Conservation (phyloP, 2,797 vertebrate species). For the Pristis pectinata region DNA sequence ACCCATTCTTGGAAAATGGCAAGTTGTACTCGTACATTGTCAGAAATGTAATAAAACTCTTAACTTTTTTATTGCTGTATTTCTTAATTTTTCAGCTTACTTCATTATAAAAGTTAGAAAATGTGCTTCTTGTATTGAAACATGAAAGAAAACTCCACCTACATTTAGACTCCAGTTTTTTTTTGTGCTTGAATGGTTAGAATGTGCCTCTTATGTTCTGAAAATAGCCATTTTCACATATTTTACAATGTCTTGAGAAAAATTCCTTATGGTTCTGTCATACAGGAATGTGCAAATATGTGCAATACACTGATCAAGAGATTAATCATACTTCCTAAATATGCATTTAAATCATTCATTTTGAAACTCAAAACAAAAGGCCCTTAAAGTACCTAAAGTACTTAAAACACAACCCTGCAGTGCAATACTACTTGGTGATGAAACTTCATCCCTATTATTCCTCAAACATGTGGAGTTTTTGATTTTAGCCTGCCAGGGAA, state of each 20-base stretch:
- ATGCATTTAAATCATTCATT: not conserved
- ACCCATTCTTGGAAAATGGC: not conserved
- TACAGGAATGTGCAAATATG: no score
- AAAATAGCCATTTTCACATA: not conserved
- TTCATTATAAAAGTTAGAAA: slow-evolving; percentile 1
- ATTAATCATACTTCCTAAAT: not conserved
- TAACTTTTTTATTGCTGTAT: slow-evolving; percentile 6
- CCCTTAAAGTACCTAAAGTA: not conserved
- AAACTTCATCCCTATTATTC: not conserved
- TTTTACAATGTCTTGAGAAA: not conserved
- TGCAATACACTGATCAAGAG: not conserved
- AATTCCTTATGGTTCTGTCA: not conserved
- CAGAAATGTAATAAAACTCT: slow-evolving; percentile 21
- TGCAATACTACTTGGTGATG: not conserved
- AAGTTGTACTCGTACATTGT: not conserved
- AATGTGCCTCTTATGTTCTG: not conserved
- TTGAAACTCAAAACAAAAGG: not conserved
- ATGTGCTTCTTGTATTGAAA: slow-evolving; percentile 25
- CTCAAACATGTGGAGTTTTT: not conserved
- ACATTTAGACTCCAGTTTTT: not conserved
- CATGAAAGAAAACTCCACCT: not conserved
- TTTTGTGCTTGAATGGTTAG: slow-evolving; percentile 27
- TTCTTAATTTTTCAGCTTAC: not conserved
- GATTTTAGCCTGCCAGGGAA: not conserved
- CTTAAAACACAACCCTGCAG: not conserved